Conservation (phyloP, 2,113 vertebrate genomes). For the Sinocyclocheilus maitianheensis region DNA sequence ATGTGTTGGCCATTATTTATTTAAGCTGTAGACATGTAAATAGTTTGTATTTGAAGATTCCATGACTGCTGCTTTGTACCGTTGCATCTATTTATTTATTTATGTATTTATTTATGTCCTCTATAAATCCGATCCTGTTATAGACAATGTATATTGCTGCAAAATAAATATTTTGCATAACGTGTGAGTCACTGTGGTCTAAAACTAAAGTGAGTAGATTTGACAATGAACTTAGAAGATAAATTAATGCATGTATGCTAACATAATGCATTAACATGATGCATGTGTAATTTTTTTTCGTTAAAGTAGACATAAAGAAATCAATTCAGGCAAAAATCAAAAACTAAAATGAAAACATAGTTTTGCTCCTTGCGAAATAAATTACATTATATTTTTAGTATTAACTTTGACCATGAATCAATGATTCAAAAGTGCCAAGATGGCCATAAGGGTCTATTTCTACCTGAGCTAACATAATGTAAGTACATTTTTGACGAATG, state of each 20-base stretch:
- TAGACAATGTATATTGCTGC: constrained; percentile 55
- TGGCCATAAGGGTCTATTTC: neutral
- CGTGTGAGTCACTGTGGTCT: constrained; percentile 8
- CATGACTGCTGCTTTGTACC: constrained; percentile 47
- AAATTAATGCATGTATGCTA: neutral
- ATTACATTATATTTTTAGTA: neutral
- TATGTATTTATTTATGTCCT: constrained; percentile 66
- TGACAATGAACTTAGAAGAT: neutral
- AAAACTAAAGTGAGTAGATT: constrained; percentile 18
- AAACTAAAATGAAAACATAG: too few species aligned
- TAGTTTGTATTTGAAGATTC: constrained; percentile 36
- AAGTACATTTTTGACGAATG: neutral
- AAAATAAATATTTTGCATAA: constrained; percentile 74
- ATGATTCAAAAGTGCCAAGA: neutral
- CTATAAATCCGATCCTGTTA: constrained; percentile 54
- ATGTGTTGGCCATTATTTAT: constrained; percentile 50
- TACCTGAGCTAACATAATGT: neutral
- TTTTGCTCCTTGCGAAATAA: too few species aligned
- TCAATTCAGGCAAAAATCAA: neutral
- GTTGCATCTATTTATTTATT: constrained; percentile 57
- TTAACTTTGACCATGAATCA: neutral
- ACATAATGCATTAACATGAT: too few species aligned
- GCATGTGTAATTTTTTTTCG: too few species aligned
- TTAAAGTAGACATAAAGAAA: neutral
- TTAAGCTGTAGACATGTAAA: constrained; percentile 51